A percentile compares a stretch with the other conserved stretches of the same genome.
Evolutionary conservation across 2,113 vertebrate species (phyloP).

Genomic region (Ophiodon elongatus): DNA sequence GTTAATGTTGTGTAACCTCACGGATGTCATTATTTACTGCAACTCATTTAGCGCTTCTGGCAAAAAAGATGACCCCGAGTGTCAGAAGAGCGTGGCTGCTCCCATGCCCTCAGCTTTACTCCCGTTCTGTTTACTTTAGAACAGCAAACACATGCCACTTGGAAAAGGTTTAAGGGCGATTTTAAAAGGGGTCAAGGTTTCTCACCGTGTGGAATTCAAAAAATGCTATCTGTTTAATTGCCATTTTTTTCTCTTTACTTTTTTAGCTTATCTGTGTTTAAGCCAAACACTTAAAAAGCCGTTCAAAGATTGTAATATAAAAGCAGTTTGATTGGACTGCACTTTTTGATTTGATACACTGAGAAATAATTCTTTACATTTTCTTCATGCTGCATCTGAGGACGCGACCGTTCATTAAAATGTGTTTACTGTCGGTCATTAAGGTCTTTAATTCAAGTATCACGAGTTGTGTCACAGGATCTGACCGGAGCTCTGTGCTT

Average conservation of each 20-base stretch:
- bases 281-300: slow-evolving; percentile 7
- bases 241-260: slow-evolving; percentile 2
- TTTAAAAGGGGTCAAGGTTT: slow-evolving; percentile 63
- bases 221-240: slow-evolving; percentile 66
- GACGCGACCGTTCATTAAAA: neutral
- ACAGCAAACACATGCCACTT: slow-evolving; percentile 74
- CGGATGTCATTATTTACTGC: slow-evolving; percentile 19
- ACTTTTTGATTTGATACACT: neutral
- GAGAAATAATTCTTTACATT: neutral
- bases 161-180: slow-evolving; percentile 63
- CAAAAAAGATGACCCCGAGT: neutral
- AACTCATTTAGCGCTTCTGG: slow-evolving; percentile 19
- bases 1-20: neutral
- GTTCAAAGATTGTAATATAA: slow-evolving; percentile 6
- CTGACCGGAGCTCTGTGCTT: slow-evolving; percentile 7
- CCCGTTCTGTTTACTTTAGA: slow-evolving; percentile 62
- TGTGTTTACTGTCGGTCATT: neutral
- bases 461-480: neutral
- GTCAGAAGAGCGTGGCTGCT: slow-evolving; percentile 35
- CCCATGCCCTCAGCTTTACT: slow-evolving; percentile 44
- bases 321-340: neutral
- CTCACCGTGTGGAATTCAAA: slow-evolving; percentile 61
- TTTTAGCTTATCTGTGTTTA: slow-evolving; percentile 48
- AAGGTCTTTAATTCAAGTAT: neutral
- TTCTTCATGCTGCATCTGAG: neutral